phyloP scores from a whole-genome alignment of 2,113 vertebrate species.

The Cynocephalus volans region DNA sequence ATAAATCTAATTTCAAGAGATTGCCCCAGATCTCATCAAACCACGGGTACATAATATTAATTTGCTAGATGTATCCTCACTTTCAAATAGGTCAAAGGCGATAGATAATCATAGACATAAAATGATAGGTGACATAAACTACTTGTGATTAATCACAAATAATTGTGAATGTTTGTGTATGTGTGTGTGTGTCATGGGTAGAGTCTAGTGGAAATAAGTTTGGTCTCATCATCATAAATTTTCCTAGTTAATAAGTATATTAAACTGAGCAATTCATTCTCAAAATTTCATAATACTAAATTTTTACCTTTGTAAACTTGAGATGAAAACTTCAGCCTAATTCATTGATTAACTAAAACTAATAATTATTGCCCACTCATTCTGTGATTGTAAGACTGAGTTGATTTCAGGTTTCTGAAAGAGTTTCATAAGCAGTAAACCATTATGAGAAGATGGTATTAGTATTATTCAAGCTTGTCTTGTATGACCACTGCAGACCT shows the following conservation, averaged over 20 bases:
- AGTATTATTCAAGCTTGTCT: background rate
- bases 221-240: background rate
- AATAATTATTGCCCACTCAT: background rate
- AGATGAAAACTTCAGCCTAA: background rate
- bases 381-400: background rate
- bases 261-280: background rate
- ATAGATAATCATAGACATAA: background rate
- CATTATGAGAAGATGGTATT: background rate
- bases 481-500: background rate
- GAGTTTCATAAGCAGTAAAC: background rate
- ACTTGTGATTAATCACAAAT: background rate
- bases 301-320: background rate
- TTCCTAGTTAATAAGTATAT: background rate
- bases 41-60: background rate
- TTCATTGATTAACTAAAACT: background rate
- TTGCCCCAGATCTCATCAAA: background rate
- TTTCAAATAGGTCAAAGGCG: background rate
- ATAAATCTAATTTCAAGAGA: background rate
- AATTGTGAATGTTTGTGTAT: background rate
- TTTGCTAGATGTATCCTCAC: conserved; percentile 10
- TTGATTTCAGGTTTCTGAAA: background rate
- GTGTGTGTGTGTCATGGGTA: background rate
- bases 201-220: background rate
- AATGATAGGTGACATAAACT: background rate
- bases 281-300: background rate